Base-by-base conservation (phyloP, 2,888 invertebrate genomes). In the Lepidocyrtoides sp. region DNA sequence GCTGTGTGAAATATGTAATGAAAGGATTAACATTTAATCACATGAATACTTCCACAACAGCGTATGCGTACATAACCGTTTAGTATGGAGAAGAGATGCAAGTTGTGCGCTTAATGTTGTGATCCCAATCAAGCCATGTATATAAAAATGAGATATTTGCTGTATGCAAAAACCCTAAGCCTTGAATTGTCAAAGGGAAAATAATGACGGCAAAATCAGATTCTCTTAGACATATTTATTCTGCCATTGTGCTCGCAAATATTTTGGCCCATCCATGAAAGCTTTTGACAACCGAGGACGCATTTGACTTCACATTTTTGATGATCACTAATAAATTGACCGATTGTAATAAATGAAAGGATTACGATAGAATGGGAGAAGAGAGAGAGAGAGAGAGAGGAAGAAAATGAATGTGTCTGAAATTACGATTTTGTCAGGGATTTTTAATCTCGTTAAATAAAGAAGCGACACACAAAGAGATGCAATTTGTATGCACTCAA, bases 121-220 rank as follows among this genome's bases (percentile, higher is more conserved):
- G 54, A 79, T 87, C 85, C 32, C 20, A 77, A 85, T 75, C 72
- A 44, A 85, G 75, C 69, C n/a, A n/a, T n/a, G n/a, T n/a, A n/a
- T 84, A 84, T 20, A 72, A 41, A 72, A 72, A 20, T 41, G 20
- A 72, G 36, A n/a, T 32, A 77, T 36, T 82, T 41, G 14, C 44
- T 63, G 32, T 66, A 14, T 57, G 57, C 26, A 77, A 29, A 48
- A 75, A 23, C 3, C 17, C 44, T n/a, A 51, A 87, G 79, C 91
- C 91, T 91, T 91, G 91, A 91, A 48, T 88, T 88, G 91, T 91
- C 91, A 91, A 83, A 83, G 63, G n/a, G 66, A 91, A 63, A 91
- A 83, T 88, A 77, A 86, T 81, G 90, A 69, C 51, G 7, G 79
- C 29, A 77, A 84, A 86, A 29, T 44, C 1, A 44, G 17, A 66